Percentiles rank a stretch among this genome's conserved stretches.
These are phyloP conservation scores for Morus bassanus DNA, from an alignment of 2,797 vertebrate genomes.

Conservation along the genomic window DNA sequence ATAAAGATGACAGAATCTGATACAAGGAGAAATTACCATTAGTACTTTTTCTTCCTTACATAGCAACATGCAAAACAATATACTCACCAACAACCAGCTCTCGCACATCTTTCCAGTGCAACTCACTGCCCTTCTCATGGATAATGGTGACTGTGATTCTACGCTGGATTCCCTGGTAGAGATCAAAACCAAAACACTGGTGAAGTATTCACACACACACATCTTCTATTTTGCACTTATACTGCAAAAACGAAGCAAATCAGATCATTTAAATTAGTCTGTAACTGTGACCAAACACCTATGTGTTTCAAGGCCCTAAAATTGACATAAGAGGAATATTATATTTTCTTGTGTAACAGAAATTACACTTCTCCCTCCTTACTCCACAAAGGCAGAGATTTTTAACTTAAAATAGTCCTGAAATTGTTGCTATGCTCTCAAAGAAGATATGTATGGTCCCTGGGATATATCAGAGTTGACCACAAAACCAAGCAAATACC, in stretches of 20 bases:
- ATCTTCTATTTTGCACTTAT: not conserved
- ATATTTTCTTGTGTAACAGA: not conserved
- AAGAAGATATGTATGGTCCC: not conserved
- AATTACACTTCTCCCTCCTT: not conserved
- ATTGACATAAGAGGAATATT: not conserved
- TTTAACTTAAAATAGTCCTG: not conserved
- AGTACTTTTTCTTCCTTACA: not conserved
- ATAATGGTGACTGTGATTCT: constrained; percentile 96
- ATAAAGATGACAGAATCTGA: not conserved
- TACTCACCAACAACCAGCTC: constrained; percentile 96
- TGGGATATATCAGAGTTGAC: not conserved
- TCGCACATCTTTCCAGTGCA: constrained; percentile 97
- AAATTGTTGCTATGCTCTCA: not conserved
- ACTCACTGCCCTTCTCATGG: constrained; percentile 95
- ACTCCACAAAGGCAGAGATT: not conserved
- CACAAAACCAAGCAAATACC: not conserved
- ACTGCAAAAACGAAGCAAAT: not conserved
- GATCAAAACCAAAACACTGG: not conserved
- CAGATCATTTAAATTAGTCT: not conserved
- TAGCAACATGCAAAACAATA: not conserved
- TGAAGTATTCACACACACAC: not conserved
- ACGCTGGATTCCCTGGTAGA: constrained; percentile 90
- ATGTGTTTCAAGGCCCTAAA: not conserved
- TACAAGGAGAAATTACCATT: not conserved
- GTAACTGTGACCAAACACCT: not conserved